Percentiles rank a stretch among this genome's conserved stretches.
phyloP scores from a whole-genome alignment of 2,888 invertebrate species.

The Trilocha varians region DNA sequence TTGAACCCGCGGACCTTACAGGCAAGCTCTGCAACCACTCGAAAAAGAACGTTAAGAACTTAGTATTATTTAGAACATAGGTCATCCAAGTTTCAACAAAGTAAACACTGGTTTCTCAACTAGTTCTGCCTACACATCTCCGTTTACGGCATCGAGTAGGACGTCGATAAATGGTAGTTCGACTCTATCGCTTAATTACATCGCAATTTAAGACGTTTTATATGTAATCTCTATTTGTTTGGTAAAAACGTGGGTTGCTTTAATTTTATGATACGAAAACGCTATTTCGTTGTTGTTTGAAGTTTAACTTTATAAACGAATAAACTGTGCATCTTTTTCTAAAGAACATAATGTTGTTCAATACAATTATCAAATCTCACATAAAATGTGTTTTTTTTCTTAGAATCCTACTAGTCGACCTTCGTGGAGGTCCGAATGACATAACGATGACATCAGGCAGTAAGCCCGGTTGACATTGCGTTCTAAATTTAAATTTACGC shows the following conservation, averaged over 20 bases:
- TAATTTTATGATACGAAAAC: background rate
- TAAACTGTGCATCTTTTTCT: too few relatives aligned
- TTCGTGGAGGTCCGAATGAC: background rate
- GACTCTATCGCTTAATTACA: background rate
- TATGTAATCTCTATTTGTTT: background rate
- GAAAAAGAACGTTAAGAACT: too few relatives aligned
- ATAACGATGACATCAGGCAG: conserved; percentile 5
- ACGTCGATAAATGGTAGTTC: conserved; percentile 15
- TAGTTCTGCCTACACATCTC: conserved; percentile 11
- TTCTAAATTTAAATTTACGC: conserved; percentile 1
- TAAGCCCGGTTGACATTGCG: conserved; percentile 3
- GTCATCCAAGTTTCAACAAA: too few relatives aligned
- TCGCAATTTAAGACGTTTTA: background rate
- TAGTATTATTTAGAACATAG: too few relatives aligned
- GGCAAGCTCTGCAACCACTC: too few relatives aligned
- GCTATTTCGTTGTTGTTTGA: too few relatives aligned
- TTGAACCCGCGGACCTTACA: too few relatives aligned
- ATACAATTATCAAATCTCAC: too few relatives aligned
- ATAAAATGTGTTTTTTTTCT: conserved; percentile 1
- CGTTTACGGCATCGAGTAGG: conserved; percentile 17
- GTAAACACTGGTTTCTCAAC: background rate
- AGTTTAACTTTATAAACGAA: too few relatives aligned
- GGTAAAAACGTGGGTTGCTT: background rate
- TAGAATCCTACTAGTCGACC: background rate
- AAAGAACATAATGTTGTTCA: too few relatives aligned